Evolutionary conservation across 2,888 invertebrate genomes (phyloP), one percentile per base, ranked within the genome.

Genomic region (Drosophila stalkeri): DNA sequence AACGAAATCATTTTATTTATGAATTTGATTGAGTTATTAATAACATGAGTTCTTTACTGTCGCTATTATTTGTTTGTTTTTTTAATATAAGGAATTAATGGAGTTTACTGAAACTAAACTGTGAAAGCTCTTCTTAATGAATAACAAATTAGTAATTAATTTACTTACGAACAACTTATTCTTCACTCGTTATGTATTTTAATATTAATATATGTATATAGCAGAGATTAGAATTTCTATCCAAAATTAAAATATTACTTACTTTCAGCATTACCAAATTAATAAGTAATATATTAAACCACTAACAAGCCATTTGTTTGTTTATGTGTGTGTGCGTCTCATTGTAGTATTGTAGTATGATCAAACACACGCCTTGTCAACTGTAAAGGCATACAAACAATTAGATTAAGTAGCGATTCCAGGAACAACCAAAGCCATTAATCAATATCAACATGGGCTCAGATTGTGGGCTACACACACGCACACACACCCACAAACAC

Each of bases 361-460:
- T 73, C 72, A 46, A 46, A 23, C 46, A 46, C 23, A 46, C 23
- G 72, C 67, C 62, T 61, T 44, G 72, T 54, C 67, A 71, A 76
- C 62, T 57, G 23, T 47, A 68, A 47, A 62, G 43, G 51, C 51
- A 71, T 41, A 74, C 68, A 89, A 81, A 72, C 86, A 87, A 89
- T 89, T 90, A 77, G 66, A 72, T 80, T 85, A 89, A 89, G 90
- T 85, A 82, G 77, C 82, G 73, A 88, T 82, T 77, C 79, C 64
- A 62, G 64, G 65, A 59, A 55, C 49, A 51, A 31, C 20, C 44
- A 37, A 44, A 60, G 56, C 63, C 86, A 85, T 89, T 88, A 85
- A 89, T 85, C 90, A 85, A 85, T 82, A 79, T 23, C 18, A 54
- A 52, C 71, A 81, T 52, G 47, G 47, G 64, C 52, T 59, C 61